These are phyloP conservation scores for Gila robusta DNA, from an alignment of 2,797 vertebrate species.

Conservation along the genomic window DNA sequence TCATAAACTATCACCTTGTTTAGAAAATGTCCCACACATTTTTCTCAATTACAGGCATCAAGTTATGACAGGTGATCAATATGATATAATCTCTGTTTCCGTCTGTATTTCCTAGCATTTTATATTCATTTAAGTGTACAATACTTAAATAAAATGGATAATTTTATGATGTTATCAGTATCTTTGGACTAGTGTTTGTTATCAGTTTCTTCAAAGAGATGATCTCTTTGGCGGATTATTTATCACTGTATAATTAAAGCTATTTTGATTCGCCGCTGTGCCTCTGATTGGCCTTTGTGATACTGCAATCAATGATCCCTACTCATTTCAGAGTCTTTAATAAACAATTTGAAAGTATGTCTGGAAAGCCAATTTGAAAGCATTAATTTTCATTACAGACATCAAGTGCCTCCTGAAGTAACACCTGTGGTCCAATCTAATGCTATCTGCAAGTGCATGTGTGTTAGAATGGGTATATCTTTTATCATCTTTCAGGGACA, in stretches of 20 bases:
- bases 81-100: too few species aligned
- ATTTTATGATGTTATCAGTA: background rate
- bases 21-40: conserved; percentile 33
- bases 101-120: background rate
- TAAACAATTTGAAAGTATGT: conserved; percentile 80
- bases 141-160: background rate
- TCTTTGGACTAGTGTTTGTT: background rate
- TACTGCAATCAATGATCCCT: conserved; percentile 76
- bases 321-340: conserved; percentile 72
- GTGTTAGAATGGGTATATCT: conserved; percentile 1
- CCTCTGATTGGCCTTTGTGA: conserved; percentile 73
- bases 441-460: conserved; percentile 27
- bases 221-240: conserved; percentile 68
- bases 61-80: conserved; percentile 14
- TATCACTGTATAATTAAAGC: conserved; percentile 71
- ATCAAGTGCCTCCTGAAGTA: conserved; percentile 70
- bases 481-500: background rate
- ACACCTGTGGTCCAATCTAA: conserved; percentile 73
- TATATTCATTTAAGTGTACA: background rate
- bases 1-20: conserved; percentile 38
- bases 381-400: conserved; percentile 80
- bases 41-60: background rate
- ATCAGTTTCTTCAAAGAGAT: conserved; percentile 56
- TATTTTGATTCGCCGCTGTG: conserved; percentile 69
- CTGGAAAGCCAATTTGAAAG: conserved; percentile 76